These are phyloP conservation scores for Myopa tessellatipennis DNA, from an alignment of 2,888 invertebrate species.

Conservation along the genomic window DNA sequence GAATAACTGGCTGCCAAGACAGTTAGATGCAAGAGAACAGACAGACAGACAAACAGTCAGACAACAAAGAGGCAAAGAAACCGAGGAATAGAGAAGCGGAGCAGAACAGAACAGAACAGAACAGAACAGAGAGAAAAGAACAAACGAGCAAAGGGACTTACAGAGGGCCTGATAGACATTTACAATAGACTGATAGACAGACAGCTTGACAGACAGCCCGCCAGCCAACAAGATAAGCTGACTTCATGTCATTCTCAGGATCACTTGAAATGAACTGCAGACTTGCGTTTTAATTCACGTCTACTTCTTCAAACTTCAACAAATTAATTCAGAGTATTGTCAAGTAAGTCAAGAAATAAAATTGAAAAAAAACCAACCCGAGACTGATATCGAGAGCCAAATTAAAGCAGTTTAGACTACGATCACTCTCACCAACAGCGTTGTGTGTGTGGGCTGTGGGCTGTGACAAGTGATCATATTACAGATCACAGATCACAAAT, in stretches of 20 bases:
- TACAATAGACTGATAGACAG: background rate
- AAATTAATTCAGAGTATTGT: background rate
- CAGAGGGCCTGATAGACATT: background rate
- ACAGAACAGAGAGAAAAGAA: background rate
- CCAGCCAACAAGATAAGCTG: background rate
- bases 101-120: background rate
- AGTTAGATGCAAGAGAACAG: background rate
- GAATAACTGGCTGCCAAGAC: background rate
- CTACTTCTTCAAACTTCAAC: background rate
- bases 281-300: too few species aligned
- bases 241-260: background rate
- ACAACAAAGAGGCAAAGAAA: background rate
- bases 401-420: too few species aligned
- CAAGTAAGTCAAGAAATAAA: too few species aligned
- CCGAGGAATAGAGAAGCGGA: background rate
- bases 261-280: background rate
- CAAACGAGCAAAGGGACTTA: background rate
- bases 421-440: too few species aligned
- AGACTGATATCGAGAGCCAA: too few species aligned
- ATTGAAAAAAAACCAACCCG: too few species aligned
- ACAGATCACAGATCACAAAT: too few species aligned
- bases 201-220: constrained; percentile 1
- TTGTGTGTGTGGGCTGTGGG: constrained; percentile 7
- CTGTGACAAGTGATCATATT: background rate
- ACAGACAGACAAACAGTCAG: background rate